Percentiles rank a stretch among this genome's conserved stretches.
Conservation (phyloP, 2,888 invertebrate species). For the Cristatella mucedo region DNA sequence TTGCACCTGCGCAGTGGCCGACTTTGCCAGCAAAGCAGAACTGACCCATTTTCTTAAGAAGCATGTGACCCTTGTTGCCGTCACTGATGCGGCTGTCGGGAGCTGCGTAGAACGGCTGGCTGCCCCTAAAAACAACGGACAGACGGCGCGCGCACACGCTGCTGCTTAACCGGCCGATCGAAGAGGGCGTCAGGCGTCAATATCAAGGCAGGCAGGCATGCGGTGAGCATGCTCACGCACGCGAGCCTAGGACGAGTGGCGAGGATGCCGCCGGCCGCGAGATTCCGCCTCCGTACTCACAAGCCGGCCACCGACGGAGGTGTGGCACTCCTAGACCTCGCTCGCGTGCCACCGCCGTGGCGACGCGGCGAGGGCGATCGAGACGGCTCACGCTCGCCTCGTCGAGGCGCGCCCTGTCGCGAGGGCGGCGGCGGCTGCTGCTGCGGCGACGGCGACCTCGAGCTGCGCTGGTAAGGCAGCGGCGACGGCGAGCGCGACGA, state of each 20-base stretch:
- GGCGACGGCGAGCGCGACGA: too few relatives aligned
- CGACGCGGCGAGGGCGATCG: conserved; percentile 19
- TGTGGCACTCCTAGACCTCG: conserved; percentile 41
- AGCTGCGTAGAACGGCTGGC: neutral
- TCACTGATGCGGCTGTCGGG: too few relatives aligned
- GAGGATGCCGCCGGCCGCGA: too few relatives aligned
- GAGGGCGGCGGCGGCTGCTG: too few relatives aligned
- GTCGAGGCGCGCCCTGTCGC: neutral
- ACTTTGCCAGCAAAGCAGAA: conserved; percentile 4
- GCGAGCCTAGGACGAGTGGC: too few relatives aligned
- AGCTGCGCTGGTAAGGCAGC: too few relatives aligned
- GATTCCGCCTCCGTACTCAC: too few relatives aligned
- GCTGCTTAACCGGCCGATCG: too few relatives aligned
- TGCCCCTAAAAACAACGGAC: neutral
- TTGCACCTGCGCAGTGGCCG: too few relatives aligned
- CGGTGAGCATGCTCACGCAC: too few relatives aligned
- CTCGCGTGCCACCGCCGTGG: conserved; percentile 14
- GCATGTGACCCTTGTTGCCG: conserved; percentile 90
- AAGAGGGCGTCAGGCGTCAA: neutral
- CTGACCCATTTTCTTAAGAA: conserved; percentile 79
- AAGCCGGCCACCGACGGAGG: conserved; percentile 53
- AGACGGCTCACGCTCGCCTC: neutral
- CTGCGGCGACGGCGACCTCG: too few relatives aligned
- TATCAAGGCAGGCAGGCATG: too few relatives aligned
- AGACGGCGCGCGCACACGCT: neutral